These are phyloP conservation scores for Portunus trituberculatus DNA, from an alignment of 1,140 invertebrate species.

Conservation along the genomic window DNA sequence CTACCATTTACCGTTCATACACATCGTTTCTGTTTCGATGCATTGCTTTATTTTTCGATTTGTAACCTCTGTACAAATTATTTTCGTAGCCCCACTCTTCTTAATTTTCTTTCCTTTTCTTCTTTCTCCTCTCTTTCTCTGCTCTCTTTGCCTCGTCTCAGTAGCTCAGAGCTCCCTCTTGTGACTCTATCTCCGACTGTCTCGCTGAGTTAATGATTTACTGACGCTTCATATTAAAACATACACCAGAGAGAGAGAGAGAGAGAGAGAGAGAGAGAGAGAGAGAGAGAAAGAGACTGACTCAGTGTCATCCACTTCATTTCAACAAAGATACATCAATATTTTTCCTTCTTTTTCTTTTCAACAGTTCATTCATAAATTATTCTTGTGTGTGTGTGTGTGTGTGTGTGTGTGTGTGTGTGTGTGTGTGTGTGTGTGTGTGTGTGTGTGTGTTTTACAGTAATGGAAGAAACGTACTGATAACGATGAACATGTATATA, in stretches of 20 bases:
- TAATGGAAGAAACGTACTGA: too few relatives aligned
- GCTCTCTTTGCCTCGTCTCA: too few relatives aligned
- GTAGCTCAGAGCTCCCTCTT: too few relatives aligned
- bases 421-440: conserved; percentile 27
- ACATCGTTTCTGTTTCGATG: background rate
- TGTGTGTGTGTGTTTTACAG: background rate
- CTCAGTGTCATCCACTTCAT: background rate
- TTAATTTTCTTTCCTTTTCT: background rate
- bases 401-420: conserved; percentile 3
- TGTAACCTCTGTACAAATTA: background rate
- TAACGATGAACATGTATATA: too few relatives aligned
- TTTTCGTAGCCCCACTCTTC: background rate
- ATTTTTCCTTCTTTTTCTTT: too few relatives aligned
- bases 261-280: background rate
- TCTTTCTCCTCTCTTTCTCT: background rate
- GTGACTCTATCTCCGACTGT: too few relatives aligned
- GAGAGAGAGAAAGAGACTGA: background rate
- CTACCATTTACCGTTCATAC: background rate
- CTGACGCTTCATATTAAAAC: background rate
- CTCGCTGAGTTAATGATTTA: background rate
- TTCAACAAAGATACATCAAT: background rate
- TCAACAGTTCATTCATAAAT: background rate
- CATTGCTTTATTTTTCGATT: background rate
- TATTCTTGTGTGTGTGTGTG: background rate
- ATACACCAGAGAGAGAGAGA: background rate